Evolutionary conservation across 1,140 invertebrate species (phyloP).

Genomic region (Drosophila ohnishii): DNA sequence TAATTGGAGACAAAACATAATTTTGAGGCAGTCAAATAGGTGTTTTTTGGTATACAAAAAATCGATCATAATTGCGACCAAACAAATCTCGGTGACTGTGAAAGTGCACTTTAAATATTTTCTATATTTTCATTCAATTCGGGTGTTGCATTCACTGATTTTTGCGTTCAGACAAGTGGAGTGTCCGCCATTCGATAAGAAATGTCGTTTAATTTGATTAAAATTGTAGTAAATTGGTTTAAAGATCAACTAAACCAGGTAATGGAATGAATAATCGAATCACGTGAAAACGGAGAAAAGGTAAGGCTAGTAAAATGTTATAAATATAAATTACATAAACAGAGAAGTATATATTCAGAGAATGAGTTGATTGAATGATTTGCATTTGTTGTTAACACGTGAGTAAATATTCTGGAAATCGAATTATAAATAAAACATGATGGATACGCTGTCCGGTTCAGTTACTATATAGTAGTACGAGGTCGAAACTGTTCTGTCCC

Average conservation of each 20-base stretch:
- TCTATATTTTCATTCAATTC: not conserved
- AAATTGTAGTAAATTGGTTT: not conserved
- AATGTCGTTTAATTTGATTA: not conserved
- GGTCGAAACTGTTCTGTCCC: conserved; percentile 13
- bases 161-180: conserved; percentile 6
- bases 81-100: not conserved
- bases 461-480: no score
- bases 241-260: not conserved
- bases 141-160: conserved; percentile 11
- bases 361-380: conserved; percentile 2
- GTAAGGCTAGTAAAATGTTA: not conserved
- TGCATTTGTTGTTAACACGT: conserved; percentile 5
- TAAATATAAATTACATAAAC: not conserved
- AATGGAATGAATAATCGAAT: not conserved
- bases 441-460: conserved; percentile 3
- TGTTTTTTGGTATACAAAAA: not conserved
- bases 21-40: conserved; percentile 33
- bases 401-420: not conserved
- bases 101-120: conserved; percentile 9
- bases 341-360: not conserved
- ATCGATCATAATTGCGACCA: conserved; percentile 28
- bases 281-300: not conserved
- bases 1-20: conserved; percentile 54
- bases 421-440: conserved; percentile 19
- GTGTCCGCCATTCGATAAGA: not conserved